Percentiles rank a stretch among this genome's conserved stretches.
Evolutionary conservation across 2,113 vertebrate genomes (phyloP).

Genomic region (Paratilapia polleni): DNA sequence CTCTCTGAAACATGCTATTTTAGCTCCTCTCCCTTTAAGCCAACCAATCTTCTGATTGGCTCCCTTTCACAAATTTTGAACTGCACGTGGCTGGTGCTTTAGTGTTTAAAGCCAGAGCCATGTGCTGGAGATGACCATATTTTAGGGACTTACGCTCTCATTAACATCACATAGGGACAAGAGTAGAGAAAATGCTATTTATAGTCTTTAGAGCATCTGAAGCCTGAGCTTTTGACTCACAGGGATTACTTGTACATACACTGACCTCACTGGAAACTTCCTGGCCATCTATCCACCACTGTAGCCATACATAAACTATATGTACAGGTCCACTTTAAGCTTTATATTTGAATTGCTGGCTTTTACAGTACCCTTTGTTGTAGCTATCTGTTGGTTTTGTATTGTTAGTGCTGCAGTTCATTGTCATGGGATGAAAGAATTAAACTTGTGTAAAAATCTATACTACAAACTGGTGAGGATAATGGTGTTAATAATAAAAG

Average conservation of each 20-base stretch:
- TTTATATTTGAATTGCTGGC: neutral
- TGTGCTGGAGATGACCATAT: neutral
- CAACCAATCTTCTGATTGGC: neutral
- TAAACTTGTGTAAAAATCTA: neutral
- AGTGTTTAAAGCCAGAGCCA: neutral
- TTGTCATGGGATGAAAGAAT: neutral
- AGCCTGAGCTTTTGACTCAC: no score
- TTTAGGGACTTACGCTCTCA: no score
- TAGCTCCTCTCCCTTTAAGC: neutral
- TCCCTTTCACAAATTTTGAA: neutral
- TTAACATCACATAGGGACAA: no score
- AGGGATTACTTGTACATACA: no score
- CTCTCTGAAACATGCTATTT: neutral
- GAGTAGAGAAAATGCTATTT: no score
- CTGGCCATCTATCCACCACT: no score
- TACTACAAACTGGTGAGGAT: neutral
- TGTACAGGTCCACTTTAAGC: rapidly evolving
- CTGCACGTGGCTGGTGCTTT: neutral
- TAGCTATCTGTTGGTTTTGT: neutral
- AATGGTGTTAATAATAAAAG: slow-evolving; percentile 2
- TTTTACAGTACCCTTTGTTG: neutral
- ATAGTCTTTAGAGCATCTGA: no score
- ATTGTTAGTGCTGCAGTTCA: rapidly evolving
- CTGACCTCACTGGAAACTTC: no score
- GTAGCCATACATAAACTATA: no score